Conservation (phyloP, 2,113 vertebrate genomes). For the Fregata magnificens region DNA sequence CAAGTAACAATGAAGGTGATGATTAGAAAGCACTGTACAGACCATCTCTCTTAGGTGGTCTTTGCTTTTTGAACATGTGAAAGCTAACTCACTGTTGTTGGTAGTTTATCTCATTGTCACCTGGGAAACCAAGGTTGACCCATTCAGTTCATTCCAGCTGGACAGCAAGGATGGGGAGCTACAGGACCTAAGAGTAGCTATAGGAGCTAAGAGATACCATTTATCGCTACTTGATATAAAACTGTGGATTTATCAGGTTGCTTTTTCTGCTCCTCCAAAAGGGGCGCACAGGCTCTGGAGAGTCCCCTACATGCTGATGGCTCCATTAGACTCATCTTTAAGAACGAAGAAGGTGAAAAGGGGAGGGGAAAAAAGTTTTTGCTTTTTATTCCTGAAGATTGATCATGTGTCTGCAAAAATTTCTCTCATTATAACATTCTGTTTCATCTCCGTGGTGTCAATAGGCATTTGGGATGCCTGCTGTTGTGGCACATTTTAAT, state of each 20-base stretch:
- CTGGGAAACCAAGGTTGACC: background rate
- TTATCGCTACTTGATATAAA: background rate
- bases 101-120: background rate
- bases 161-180: background rate
- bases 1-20: background rate
- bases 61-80: background rate
- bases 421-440: background rate
- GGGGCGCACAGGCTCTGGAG: background rate
- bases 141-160: background rate
- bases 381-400: background rate
- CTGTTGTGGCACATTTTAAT: conserved; percentile 79
- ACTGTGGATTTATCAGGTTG: background rate
- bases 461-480: conserved; percentile 89
- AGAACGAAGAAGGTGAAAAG: background rate
- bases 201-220: background rate
- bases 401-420: background rate
- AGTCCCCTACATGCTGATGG: background rate
- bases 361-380: background rate
- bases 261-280: background rate
- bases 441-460: background rate
- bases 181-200: background rate
- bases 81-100: background rate
- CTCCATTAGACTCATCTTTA: background rate
- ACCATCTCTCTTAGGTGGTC: background rate
- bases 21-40: background rate